A percentile compares a stretch with the other conserved stretches of the same genome.
phyloP scores from a whole-genome alignment of 53 echinoderm and acorn worm genomes.

The Temnopleurus reevesii region DNA sequence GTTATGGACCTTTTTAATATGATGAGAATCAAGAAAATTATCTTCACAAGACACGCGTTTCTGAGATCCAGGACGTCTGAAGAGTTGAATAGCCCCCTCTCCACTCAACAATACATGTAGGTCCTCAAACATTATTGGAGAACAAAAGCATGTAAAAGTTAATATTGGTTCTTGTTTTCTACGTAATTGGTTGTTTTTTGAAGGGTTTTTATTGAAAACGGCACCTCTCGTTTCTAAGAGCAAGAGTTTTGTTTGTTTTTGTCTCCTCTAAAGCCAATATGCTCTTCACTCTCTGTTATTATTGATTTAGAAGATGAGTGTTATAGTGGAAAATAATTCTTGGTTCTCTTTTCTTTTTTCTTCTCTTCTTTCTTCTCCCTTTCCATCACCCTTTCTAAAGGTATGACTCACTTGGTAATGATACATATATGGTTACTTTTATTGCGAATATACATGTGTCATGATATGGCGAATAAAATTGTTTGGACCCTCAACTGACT shows the following conservation, averaged over 20 bases:
- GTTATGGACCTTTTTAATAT: background rate
- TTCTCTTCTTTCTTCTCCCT: background rate
- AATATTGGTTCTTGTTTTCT: background rate
- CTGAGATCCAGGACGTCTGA: background rate
- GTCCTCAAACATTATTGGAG: background rate
- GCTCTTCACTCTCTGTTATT: conserved; percentile 1
- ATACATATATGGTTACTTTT: no score
- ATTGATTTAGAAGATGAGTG: conserved; percentile 19
- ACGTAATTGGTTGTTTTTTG: background rate
- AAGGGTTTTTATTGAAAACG: background rate
- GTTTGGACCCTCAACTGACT: background rate
- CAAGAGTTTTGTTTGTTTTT: background rate
- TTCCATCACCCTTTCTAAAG: background rate
- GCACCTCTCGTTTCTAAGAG: background rate
- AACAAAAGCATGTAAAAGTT: background rate
- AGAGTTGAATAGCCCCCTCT: background rate
- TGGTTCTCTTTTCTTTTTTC: background rate
- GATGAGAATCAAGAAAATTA: background rate
- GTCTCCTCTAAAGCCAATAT: background rate
- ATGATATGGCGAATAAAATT: no score
- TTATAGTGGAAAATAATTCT: background rate
- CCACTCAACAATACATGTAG: background rate
- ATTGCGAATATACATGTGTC: no score
- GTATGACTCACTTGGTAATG: no score
- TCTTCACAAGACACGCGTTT: background rate